A percentile compares a stretch with the other conserved stretches of the same genome.
Evolutionary conservation across 2,113 vertebrate species (phyloP).

Genomic region (Phalacrocorax aristotelis): DNA sequence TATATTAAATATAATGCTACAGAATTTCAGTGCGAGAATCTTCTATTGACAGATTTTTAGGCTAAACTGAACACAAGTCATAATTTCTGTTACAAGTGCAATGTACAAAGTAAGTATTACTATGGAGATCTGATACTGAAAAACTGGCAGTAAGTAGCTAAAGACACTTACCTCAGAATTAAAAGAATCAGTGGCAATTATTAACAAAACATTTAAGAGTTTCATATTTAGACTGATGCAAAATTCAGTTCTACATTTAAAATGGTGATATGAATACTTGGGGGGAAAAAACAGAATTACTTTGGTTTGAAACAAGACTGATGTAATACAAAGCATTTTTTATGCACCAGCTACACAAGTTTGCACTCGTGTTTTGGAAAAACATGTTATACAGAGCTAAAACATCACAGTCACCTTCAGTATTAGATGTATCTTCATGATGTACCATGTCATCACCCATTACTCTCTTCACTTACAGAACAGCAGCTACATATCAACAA

Average conservation of each 20-base stretch:
- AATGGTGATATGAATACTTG: not conserved
- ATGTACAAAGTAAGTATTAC: not conserved
- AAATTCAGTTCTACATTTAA: not conserved
- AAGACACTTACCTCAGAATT: not conserved
- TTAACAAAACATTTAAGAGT: accelerated
- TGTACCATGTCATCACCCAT: not conserved
- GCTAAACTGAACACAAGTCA: not conserved
- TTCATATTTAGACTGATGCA: accelerated
- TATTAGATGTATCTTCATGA: not conserved
- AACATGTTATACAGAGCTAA: not conserved
- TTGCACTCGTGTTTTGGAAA: not conserved
- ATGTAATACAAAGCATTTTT: not conserved
- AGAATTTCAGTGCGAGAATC: not conserved
- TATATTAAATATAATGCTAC: slow-evolving; percentile 33
- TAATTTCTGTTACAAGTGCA: not conserved
- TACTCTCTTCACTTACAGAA: not conserved
- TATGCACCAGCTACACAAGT: not conserved
- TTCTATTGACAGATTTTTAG: not conserved
- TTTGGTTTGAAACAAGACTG: not conserved
- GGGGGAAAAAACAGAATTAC: not conserved
- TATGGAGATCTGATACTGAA: not conserved
- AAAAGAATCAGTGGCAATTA: not conserved
- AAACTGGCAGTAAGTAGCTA: not conserved
- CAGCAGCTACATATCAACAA: not conserved
- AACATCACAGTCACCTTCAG: not conserved